Percentiles rank a stretch among this genome's conserved stretches.
phyloP scores from a whole-genome alignment of 2,888 invertebrate species.

The Trimorus sp. region DNA sequence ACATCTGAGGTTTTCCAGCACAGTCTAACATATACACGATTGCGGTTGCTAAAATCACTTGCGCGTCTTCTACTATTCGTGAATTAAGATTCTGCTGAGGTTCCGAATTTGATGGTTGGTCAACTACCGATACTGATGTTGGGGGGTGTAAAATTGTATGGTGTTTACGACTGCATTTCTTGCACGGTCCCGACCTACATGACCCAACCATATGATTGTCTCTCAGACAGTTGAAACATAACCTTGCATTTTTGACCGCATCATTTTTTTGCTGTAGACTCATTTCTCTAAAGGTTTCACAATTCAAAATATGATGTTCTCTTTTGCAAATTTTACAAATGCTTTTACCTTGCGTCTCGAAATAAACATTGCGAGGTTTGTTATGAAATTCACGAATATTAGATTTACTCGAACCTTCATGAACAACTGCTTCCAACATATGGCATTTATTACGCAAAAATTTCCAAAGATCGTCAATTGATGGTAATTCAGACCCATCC shows the following conservation, averaged over 20 bases:
- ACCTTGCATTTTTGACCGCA: conserved; percentile 2
- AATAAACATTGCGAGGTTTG: no score
- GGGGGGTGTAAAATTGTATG: conserved; percentile 12
- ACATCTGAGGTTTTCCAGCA: conserved; percentile 18
- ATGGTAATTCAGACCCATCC: neutral
- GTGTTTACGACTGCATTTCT: conserved; percentile 31
- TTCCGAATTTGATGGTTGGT: neutral
- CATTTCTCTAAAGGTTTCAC: conserved; percentile 1
- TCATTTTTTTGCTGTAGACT: conserved; percentile 10
- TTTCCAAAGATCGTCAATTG: neutral
- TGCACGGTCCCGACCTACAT: conserved; percentile 18
- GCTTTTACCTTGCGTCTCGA: neutral
- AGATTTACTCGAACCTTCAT: neutral
- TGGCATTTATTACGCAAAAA: conserved; percentile 26
- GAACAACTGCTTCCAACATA: conserved; percentile 11
- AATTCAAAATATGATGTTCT: conserved; percentile 13
- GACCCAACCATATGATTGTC: conserved; percentile 3
- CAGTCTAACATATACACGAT: conserved; percentile 35
- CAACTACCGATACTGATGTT: neutral
- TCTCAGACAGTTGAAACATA: conserved; percentile 37
- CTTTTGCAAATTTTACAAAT: conserved; percentile 11
- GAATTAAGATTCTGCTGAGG: no score
- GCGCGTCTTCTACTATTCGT: no score
- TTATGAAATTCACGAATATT: no score
- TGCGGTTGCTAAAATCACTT: conserved; percentile 27